These are phyloP conservation scores for Motacilla alba DNA, from an alignment of 2,113 vertebrate genomes.

Conservation along the genomic window DNA sequence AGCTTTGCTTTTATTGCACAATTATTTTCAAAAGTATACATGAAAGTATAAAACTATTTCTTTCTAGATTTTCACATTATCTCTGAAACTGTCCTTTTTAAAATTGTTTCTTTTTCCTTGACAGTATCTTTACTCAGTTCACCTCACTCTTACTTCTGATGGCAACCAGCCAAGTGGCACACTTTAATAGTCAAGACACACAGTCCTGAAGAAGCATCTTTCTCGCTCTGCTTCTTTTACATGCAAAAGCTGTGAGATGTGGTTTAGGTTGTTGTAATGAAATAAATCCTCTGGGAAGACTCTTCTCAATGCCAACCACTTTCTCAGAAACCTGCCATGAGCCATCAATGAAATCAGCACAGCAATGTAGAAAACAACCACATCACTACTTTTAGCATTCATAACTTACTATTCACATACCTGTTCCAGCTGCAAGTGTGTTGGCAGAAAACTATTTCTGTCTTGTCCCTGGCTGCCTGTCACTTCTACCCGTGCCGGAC, in stretches of 20 bases:
- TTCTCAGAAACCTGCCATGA: not conserved
- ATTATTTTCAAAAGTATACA: not conserved
- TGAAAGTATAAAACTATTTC: not conserved
- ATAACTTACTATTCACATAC: not conserved
- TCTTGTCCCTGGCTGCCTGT: not conserved
- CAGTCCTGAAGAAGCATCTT: not conserved
- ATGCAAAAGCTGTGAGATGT: not conserved
- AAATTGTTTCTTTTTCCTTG: not conserved
- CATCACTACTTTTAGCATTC: not conserved
- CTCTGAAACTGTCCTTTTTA: not conserved
- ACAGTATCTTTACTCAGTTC: not conserved
- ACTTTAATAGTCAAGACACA: not conserved
- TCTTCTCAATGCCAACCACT: not conserved
- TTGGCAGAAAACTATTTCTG: not conserved
- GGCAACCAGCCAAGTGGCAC: not conserved
- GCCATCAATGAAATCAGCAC: not conserved
- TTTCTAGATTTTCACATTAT: not conserved
- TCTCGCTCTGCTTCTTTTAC: not conserved
- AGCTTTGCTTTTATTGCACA: not conserved
- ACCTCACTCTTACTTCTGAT: not conserved
- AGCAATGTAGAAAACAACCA: not conserved
- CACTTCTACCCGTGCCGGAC: not conserved
- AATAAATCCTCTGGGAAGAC: not conserved
- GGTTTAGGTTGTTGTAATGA: not conserved
- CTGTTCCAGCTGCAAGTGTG: not conserved